A percentile compares a stretch with the other conserved stretches of the same genome.
phyloP scores from a whole-genome alignment of 2,888 invertebrate species.

The Carcina quercana region DNA sequence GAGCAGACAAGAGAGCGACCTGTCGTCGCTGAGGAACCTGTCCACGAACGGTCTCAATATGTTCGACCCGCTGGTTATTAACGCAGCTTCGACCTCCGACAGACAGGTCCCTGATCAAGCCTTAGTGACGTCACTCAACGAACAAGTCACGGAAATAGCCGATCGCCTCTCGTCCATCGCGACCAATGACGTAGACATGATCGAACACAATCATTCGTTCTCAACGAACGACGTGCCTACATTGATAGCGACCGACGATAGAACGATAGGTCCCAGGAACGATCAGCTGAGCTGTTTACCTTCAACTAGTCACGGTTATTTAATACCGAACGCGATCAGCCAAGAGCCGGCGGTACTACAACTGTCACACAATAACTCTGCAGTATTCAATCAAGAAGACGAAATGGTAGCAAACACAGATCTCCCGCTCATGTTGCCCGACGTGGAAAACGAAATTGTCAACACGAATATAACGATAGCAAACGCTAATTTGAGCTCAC shows the following conservation, averaged over 20 bases:
- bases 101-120: conserved; percentile 59
- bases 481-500: conserved; percentile 75
- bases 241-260: conserved; percentile 45
- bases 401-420: conserved; percentile 41
- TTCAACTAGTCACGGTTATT: conserved; percentile 77
- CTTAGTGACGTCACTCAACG: conserved; percentile 62
- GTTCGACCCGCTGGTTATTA: conserved; percentile 66
- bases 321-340: conserved; percentile 76
- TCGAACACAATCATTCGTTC: conserved; percentile 54
- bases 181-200: conserved; percentile 44
- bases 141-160: conserved; percentile 67
- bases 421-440: conserved; percentile 53
- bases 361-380: conserved; percentile 63
- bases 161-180: conserved; percentile 62
- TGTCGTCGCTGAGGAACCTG: conserved; percentile 55
- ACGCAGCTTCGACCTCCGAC: conserved; percentile 47
- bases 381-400: conserved; percentile 59
- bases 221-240: conserved; percentile 62
- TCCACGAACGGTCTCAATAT: conserved; percentile 66
- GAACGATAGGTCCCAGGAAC: conserved; percentile 46
- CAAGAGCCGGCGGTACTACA: conserved; percentile 73
- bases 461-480: conserved; percentile 76
- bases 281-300: conserved; percentile 69
- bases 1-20: conserved; percentile 50
- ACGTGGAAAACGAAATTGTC: conserved; percentile 54